Percentiles rank a stretch among this genome's conserved stretches.
These are phyloP conservation scores for Tachyglossus aculeatus DNA, from an alignment of 2,797 vertebrate species.

Conservation along the genomic window DNA sequence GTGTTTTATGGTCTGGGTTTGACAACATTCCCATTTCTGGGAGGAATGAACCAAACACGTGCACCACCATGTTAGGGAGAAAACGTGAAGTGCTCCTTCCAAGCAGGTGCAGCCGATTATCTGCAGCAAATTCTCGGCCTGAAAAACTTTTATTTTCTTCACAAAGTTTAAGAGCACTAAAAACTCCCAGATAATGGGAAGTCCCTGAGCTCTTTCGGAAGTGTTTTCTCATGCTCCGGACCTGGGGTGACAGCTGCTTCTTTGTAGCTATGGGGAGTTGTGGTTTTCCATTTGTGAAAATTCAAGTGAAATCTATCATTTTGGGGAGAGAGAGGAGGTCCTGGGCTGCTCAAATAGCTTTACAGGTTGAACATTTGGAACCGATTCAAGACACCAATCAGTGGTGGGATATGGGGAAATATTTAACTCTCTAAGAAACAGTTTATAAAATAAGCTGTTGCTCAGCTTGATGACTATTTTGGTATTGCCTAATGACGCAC, in stretches of 20 bases:
- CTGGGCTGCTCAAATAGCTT: conserved; percentile 74
- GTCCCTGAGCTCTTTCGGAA: conserved; percentile 70
- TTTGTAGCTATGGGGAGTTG: conserved; percentile 67
- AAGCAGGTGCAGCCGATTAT: conserved; percentile 74
- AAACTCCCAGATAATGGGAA: conserved; percentile 74
- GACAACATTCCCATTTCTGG: conserved; percentile 61
- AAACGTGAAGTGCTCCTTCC: conserved; percentile 53
- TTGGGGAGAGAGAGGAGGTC: conserved; percentile 62
- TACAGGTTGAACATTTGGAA: conserved; percentile 74
- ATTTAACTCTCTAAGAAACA: conserved; percentile 73
- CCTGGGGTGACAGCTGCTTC: conserved; percentile 71
- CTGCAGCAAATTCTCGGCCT: conserved; percentile 42
- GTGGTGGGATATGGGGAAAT: conserved; percentile 65
- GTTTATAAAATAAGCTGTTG: conserved; percentile 70
- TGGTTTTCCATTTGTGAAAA: conserved; percentile 74
- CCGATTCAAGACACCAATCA: conserved; percentile 71
- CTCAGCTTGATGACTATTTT: conserved; percentile 69
- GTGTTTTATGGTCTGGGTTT: conserved; percentile 30
- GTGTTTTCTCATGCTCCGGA: conserved; percentile 70
- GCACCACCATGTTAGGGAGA: conserved; percentile 46
- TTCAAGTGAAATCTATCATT: conserved; percentile 72
- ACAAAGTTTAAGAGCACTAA: conserved; percentile 68
- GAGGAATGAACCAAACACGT: conserved; percentile 66
- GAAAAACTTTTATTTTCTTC: conserved; percentile 60
- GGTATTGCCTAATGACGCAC: conserved; percentile 73